Conservation (phyloP, 2,797 vertebrate species). For the Microctenopoma stevenorrisi region DNA sequence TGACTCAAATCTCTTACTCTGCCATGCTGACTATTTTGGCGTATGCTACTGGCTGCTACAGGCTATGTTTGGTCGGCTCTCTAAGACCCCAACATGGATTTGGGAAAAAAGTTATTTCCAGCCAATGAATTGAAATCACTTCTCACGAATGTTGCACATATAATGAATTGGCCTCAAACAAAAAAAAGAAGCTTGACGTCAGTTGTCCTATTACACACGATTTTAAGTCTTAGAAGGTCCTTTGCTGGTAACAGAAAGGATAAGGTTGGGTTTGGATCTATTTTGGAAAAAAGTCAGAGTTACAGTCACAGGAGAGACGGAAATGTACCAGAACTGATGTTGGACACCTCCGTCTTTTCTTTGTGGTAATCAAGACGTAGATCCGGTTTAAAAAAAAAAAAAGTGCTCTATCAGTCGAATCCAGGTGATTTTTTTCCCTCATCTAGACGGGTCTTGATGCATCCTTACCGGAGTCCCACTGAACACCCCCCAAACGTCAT, state of each 20-base stretch:
- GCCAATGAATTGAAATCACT: not conserved
- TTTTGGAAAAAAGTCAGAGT: not conserved
- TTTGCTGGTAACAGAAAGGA: not conserved
- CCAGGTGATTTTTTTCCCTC: not conserved
- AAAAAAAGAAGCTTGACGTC: not conserved
- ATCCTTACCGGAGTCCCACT: slow-evolving; percentile 34
- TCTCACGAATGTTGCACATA: not conserved
- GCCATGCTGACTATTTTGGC: slow-evolving; percentile 51
- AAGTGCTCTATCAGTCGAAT: not conserved
- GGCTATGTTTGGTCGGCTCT: slow-evolving; percentile 23
- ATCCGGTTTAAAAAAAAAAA: not conserved
- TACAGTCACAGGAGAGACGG: no score
- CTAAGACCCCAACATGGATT: slow-evolving; percentile 5
- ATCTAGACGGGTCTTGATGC: slow-evolving; percentile 27
- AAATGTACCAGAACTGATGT: not conserved
- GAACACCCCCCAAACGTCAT: slow-evolving; percentile 36
- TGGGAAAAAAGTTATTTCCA: slow-evolving; percentile 12
- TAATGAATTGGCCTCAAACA: not conserved
- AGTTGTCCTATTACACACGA: not conserved
- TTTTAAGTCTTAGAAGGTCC: not conserved
- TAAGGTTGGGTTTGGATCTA: not conserved
- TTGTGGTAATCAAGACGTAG: not conserved
- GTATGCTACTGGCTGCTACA: slow-evolving; percentile 74
- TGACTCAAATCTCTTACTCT: slow-evolving; percentile 59
- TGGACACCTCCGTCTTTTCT: not conserved